A percentile compares a stretch with the other conserved stretches of the same genome.
phyloP scores from a whole-genome alignment of 2,888 invertebrate species.

The Ornithoptera priamus region DNA sequence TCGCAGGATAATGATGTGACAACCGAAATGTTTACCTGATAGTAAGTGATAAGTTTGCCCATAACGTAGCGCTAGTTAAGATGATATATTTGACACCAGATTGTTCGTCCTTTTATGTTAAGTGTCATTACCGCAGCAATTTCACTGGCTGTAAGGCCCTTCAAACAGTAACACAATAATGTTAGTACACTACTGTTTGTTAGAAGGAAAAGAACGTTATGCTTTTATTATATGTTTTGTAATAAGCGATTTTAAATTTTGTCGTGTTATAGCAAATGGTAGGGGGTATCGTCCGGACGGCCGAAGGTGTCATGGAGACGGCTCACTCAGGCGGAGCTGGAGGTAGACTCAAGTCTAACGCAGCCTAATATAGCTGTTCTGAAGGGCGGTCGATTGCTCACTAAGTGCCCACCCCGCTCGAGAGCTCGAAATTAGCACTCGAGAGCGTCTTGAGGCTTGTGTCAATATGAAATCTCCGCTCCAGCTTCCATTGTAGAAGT shows the following conservation, averaged over 20 bases:
- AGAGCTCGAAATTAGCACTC: constrained; percentile 67
- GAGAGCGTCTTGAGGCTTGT: constrained; percentile 37
- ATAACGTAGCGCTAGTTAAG: too few relatives aligned
- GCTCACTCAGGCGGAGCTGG: constrained; percentile 48
- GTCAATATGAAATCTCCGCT: constrained; percentile 36
- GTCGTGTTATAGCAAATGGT: constrained; percentile 38
- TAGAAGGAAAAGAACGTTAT: too few relatives aligned
- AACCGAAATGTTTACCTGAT: too few relatives aligned
- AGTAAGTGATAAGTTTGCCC: too few relatives aligned
- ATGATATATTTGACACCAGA: too few relatives aligned
- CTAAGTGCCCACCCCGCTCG: constrained; percentile 58
- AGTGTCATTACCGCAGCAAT: too few relatives aligned
- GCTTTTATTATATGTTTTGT: background rate
- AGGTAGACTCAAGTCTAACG: constrained; percentile 50
- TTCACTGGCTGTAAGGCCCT: too few relatives aligned
- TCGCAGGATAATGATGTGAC: too few relatives aligned
- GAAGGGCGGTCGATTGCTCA: constrained; percentile 56
- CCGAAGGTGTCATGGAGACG: constrained; percentile 72
- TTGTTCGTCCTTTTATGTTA: too few relatives aligned
- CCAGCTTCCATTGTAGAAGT: constrained; percentile 29
- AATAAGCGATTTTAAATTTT: background rate
- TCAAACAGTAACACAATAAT: too few relatives aligned
- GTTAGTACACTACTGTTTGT: too few relatives aligned
- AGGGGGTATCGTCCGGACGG: constrained; percentile 50
- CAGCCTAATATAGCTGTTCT: constrained; percentile 55